Evolutionary conservation across 2,113 vertebrate genomes (phyloP).

Genomic region (Eretmochelys imbricata): DNA sequence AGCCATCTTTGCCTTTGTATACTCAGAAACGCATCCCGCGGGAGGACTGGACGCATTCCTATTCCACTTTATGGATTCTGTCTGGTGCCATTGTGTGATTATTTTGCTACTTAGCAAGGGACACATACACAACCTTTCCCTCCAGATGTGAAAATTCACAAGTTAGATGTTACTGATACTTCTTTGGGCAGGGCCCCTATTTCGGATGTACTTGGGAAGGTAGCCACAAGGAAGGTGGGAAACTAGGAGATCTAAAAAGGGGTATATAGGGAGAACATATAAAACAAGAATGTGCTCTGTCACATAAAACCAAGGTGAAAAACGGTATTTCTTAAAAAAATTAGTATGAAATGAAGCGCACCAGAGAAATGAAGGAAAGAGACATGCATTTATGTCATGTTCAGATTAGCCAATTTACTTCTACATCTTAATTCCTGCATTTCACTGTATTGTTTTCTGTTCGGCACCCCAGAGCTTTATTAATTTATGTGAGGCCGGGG

Average conservation of each 20-base stretch:
- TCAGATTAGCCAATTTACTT: neutral
- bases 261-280: neutral
- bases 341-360: neutral
- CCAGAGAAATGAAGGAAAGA: neutral
- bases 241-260: neutral
- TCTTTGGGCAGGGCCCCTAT: neutral
- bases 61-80: neutral
- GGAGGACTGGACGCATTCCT: neutral
- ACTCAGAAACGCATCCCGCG: neutral
- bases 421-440: neutral
- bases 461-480: neutral
- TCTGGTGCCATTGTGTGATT: neutral
- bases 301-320: neutral
- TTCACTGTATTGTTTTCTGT: neutral
- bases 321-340: no score
- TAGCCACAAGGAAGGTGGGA: neutral
- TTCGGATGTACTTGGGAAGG: neutral
- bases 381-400: neutral
- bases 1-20: neutral
- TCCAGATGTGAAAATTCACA: neutral
- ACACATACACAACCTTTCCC: neutral
- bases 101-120: neutral
- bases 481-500: neutral
- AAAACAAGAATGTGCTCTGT: neutral
- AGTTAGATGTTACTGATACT: neutral